These are phyloP conservation scores for Periplaneta americana DNA, from an alignment of 1,140 invertebrate genomes.

Conservation along the genomic window DNA sequence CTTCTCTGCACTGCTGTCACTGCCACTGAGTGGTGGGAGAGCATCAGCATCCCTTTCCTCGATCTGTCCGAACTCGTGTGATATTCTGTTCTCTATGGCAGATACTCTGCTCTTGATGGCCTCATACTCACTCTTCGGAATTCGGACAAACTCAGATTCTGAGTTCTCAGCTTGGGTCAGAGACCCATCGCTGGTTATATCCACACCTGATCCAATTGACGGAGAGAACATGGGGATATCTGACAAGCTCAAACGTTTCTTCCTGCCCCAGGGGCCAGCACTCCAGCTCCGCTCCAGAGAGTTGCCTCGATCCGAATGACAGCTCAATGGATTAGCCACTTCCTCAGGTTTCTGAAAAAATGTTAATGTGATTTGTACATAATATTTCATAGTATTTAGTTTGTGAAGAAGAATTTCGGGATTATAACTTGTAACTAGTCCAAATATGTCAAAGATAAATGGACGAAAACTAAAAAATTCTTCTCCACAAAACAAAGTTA, in stretches of 20 bases:
- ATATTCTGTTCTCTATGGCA: conserved; percentile 60
- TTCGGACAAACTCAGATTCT: conserved; percentile 51
- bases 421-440: no score
- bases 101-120: conserved; percentile 66
- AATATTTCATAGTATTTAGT: no score
- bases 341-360: conserved; percentile 6
- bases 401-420: no score
- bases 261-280: not conserved
- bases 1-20: conserved; percentile 27
- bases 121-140: conserved; percentile 67
- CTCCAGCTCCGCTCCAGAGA: conserved; percentile 1
- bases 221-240: not conserved
- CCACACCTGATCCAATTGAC: not conserved
- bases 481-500: no score
- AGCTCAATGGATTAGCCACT: not conserved
- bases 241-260: not conserved
- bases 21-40: not conserved
- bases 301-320: not conserved
- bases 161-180: not conserved
- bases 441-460: no score
- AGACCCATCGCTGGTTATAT: not conserved
- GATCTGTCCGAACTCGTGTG: conserved; percentile 55
- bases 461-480: no score
- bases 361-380: not conserved
- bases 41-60: conserved; percentile 11